Percentiles rank a stretch among this genome's conserved stretches.
Evolutionary conservation across 2,797 vertebrate species (phyloP).

Genomic region (Syndactyla subalaris): DNA sequence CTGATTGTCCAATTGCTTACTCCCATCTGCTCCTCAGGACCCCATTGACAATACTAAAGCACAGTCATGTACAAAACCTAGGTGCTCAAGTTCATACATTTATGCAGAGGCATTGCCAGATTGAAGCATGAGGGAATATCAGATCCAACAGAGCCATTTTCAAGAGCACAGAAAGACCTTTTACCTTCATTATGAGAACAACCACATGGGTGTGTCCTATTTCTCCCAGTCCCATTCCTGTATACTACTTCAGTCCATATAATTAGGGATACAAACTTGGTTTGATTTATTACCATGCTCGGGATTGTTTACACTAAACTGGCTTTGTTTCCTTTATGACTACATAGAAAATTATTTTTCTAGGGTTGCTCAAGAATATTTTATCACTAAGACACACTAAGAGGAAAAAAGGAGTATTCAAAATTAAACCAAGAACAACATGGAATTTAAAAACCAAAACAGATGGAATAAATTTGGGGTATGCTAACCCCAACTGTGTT

Average conservation of each 20-base stretch:
- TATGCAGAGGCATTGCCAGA: neutral
- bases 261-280: neutral
- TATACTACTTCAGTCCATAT: neutral
- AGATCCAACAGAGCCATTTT: neutral
- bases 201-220: neutral
- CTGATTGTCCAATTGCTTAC: neutral
- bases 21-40: neutral
- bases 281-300: slow-evolving; percentile 23
- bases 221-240: neutral
- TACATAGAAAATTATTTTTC: slow-evolving; percentile 1
- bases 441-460: slow-evolving; percentile 11
- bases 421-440: slow-evolving; percentile 37
- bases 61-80: neutral
- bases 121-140: neutral
- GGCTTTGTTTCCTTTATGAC: slow-evolving; percentile 20
- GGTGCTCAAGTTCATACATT: neutral
- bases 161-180: neutral
- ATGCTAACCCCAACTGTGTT: slow-evolving; percentile 33
- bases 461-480: slow-evolving; percentile 50
- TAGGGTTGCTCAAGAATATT: slow-evolving; percentile 15
- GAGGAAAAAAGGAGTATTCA: neutral
- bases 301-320: slow-evolving; percentile 5
- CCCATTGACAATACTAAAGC: neutral
- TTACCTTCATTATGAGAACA: neutral
- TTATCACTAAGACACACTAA: neutral